Conservation (phyloP, 2,797 vertebrate species). For the Myotis planiceps region DNA sequence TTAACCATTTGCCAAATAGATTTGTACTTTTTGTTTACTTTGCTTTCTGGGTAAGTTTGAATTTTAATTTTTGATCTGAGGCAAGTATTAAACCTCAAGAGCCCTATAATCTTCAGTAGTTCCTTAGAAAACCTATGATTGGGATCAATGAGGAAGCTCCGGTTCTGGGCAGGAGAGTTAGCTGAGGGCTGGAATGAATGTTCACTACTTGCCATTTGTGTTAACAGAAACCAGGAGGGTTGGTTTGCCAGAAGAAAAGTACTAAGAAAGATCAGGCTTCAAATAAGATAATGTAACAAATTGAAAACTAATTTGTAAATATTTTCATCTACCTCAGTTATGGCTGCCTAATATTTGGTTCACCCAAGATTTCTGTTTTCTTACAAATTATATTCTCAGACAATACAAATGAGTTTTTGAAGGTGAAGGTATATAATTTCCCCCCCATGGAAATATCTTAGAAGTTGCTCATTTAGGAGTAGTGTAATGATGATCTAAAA, state of each 20-base stretch:
- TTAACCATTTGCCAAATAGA: background rate
- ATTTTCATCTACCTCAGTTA: constrained; percentile 16
- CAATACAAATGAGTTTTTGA: background rate
- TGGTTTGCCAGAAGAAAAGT: constrained; percentile 12
- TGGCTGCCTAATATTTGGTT: background rate
- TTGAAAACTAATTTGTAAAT: constrained; percentile 15
- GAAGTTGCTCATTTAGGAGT: constrained; percentile 3
- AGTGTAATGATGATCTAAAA: constrained; percentile 28
- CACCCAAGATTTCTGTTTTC: background rate
- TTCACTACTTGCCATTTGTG: background rate
- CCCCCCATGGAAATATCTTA: background rate
- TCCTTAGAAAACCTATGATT: background rate
- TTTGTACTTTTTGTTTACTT: constrained; percentile 18
- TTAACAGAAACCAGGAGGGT: background rate
- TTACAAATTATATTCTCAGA: background rate
- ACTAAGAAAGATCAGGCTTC: background rate
- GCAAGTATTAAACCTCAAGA: background rate
- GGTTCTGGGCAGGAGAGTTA: background rate
- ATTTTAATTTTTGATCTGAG: constrained; percentile 45
- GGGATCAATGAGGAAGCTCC: background rate
- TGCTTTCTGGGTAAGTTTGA: constrained; percentile 31
- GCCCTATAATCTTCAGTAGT: background rate
- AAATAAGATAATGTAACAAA: background rate
- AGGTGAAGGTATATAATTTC: background rate
- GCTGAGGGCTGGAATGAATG: background rate